Percentiles rank a stretch among this genome's conserved stretches.
These are phyloP conservation scores for Anabas testudineus DNA, from an alignment of 2,797 vertebrate genomes.

Conservation along the genomic window DNA sequence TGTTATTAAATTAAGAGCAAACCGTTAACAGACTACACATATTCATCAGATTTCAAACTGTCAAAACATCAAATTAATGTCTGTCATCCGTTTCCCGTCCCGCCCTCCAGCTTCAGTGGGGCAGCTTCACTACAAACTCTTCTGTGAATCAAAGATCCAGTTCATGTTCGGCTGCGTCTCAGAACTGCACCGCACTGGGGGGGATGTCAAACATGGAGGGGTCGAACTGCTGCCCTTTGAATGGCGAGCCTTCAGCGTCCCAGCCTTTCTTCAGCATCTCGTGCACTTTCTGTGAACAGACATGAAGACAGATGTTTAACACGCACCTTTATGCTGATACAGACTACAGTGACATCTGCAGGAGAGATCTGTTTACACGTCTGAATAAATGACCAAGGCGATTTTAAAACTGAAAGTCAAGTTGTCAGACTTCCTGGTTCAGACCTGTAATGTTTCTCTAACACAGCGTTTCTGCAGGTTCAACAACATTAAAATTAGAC, in stretches of 20 bases:
- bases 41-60: conserved; percentile 7
- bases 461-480: too few species aligned
- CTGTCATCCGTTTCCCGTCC: not conserved
- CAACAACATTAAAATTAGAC: too few species aligned
- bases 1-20: conserved; percentile 40
- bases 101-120: not conserved
- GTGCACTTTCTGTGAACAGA: conserved; percentile 91
- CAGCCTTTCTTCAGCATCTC: conserved; percentile 99
- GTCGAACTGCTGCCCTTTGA: conserved; percentile 95
- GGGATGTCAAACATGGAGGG: conserved; percentile 98
- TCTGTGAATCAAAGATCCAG: not conserved
- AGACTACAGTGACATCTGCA: conserved; percentile 31
- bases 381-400: too few species aligned
- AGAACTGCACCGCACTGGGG: conserved; percentile 95
- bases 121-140: not conserved
- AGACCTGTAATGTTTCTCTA: too few species aligned
- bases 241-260: conserved; percentile 97
- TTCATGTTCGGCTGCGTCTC: conserved; percentile 58
- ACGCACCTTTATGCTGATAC: accelerated
- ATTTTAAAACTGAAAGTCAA: too few species aligned
- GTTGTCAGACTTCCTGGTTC: too few species aligned
- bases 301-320: not conserved
- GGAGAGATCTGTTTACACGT: not conserved
- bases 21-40: not conserved
- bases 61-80: conserved; percentile 20